Evolutionary conservation across 2,888 invertebrate species (phyloP), one percentile per base, ranked within the genome.

Genomic region (Amphimallon solstitiale): DNA sequence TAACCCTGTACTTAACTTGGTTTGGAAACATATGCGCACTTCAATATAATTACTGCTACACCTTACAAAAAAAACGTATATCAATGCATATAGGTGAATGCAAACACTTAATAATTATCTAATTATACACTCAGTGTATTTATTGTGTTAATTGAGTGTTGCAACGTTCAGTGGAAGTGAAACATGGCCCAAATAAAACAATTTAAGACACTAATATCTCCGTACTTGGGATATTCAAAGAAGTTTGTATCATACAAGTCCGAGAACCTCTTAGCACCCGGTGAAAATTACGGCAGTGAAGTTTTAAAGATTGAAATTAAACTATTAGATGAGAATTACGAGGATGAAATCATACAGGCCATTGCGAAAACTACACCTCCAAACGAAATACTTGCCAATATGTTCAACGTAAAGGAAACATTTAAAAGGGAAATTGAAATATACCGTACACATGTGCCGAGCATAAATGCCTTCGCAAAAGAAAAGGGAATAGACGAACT

Each of bases 281-380:
- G 87, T 0, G 87, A 87, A 68, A 87, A 87, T 73, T 87, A 86
- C 74, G 86, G 86, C 1, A 87, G 87, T 70, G 75, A 84, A 0
- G 86, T 87, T 75, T 71, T 86, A 0, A 77, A 79, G 1, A 69
- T 76, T 6, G 69, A 70, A 21, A 23, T 82, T 0, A 78, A 74
- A 63, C 62, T 82, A n/a, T 48, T 68, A 56, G 68, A 56, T 7
- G 46, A 68, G 12, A 35, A 63, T 19, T 38, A 60, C 17, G 65
- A 72, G 17, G 56, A 52, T 34, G 78, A 82, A 62, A 76, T 12
- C 10, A 3, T 56, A n/a, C 29, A 63, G 6, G 43, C 23, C 29
- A 52, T 63, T 2, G 86, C 84, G 0, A 87, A 87, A 72, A 76
- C 85, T 71, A 79, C 84, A 7, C 86, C 86, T 0, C 80, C 82